A percentile compares a stretch with the other conserved stretches of the same genome.
phyloP scores from a whole-genome alignment of 2,888 invertebrate species.

The Gisinianus flammeolus region DNA sequence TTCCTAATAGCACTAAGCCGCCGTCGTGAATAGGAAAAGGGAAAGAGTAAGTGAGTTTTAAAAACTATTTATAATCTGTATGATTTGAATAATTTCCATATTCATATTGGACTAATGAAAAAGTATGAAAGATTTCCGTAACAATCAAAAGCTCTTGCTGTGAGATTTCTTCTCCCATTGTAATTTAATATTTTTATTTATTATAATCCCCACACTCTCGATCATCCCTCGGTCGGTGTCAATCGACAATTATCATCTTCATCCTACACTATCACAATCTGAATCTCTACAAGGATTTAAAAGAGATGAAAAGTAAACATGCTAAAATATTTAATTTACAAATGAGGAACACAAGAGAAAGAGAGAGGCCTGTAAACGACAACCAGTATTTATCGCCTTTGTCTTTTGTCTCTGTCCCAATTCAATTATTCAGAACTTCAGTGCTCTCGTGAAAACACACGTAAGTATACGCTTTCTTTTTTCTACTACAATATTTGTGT shows the following conservation, averaged over 20 bases:
- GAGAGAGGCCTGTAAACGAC: not conserved
- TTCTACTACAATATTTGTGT: not conserved
- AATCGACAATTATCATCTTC: too few species aligned
- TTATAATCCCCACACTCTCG: not conserved
- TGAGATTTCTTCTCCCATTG: not conserved
- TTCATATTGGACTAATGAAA: too few species aligned
- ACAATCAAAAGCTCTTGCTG: constrained; percentile 5
- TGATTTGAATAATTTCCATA: too few species aligned
- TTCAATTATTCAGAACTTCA: not conserved
- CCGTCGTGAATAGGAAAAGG: too few species aligned
- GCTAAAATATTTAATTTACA: not conserved
- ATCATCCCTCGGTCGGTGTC: not conserved
- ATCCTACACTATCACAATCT: not conserved
- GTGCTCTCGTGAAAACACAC: not conserved
- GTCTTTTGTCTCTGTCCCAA: constrained; percentile 8
- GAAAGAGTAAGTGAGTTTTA: too few species aligned
- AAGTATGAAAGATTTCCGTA: not conserved
- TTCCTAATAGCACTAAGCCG: too few species aligned
- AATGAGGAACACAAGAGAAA: not conserved
- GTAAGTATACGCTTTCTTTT: not conserved
- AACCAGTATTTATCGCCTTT: not conserved
- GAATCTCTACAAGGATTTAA: not conserved
- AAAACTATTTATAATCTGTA: too few species aligned
- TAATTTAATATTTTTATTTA: not conserved
- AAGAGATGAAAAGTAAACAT: not conserved